Evolutionary conservation across 2,113 vertebrate genomes (phyloP).

Genomic region (Engystomops pustulosus): DNA sequence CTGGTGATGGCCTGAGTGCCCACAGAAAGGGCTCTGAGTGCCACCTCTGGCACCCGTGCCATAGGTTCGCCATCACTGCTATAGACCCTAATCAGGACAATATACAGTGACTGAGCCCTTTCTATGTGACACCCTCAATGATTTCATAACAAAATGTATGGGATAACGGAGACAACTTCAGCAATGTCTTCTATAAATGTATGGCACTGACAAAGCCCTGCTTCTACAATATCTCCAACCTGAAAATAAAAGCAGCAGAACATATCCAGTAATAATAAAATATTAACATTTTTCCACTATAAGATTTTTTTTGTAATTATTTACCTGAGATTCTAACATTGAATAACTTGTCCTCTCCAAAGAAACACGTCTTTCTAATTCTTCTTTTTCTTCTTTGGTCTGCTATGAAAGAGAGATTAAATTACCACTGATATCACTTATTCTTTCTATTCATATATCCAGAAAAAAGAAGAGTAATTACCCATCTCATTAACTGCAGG

Average conservation of each 20-base stretch:
- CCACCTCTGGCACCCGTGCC: no score
- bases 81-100: not conserved
- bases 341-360: slow-evolving; percentile 78
- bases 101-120: not conserved
- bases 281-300: no score
- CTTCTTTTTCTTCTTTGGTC: slow-evolving; percentile 81
- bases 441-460: not conserved
- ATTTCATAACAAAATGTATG: no score
- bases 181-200: not conserved
- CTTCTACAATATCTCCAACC: not conserved
- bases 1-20: no score
- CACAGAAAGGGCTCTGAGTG: no score
- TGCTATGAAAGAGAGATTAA: slow-evolving; percentile 67
- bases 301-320: slow-evolving; percentile 20
- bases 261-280: not conserved
- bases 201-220: not conserved
- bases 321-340: slow-evolving; percentile 82
- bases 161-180: no score
- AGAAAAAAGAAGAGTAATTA: slow-evolving; percentile 29
- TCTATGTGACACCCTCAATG: not conserved
- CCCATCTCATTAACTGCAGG: slow-evolving; percentile 25
- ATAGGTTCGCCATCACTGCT: no score
- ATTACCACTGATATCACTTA: slow-evolving; percentile 17
- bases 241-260: not conserved
- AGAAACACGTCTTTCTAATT: slow-evolving; percentile 78